Evolutionary conservation across 2,888 invertebrate genomes (phyloP), one percentile per base, ranked within the genome.

Genomic region (Drosophila infuscata): DNA sequence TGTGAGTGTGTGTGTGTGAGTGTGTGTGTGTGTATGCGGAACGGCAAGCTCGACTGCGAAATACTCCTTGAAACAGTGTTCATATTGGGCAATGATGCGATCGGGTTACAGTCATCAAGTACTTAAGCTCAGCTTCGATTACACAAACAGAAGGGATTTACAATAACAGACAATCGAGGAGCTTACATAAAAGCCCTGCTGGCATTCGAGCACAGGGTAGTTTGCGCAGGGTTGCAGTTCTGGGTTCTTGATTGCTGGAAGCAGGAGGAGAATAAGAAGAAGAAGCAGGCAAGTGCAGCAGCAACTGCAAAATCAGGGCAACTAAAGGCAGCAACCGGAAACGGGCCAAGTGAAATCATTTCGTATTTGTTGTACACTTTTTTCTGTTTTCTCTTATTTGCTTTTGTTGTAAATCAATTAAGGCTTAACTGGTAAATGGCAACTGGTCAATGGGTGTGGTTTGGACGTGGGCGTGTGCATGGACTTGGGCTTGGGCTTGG

Each of bases 371-470:
- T 75, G 59, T 53, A 36, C 20, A 57, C 29, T 60, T 67, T 64
- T 70, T 78, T 61, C 70, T 78, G 70, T 35, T 61, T 68, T 36
- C 25, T 15, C 15, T 53, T 30, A 57, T 57, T 69, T 51, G 57
- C 60, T 66, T 65, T 78, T 78, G 67, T 68, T 79, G 79, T 77
- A 71, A 79, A 76, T 79, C 76, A 79, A 79, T 79, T 79, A 79
- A 65, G 76, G 70, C 65, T 79, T 69, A 79, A 78, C 64, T 67
- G 64, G 58, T 60, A 53, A 67, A 52, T 56, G 70, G 30, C 6
- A 58, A 60, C 67, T 62, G 71, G 62, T 43, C 63, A 32, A 53
- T 62, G 71, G 43, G 38, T 38, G 48, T 30, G 49, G 38, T 36
- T 25, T 17, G 29, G 29, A 30, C 25, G 15, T 46, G 32, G 41